Evolutionary conservation across 2,888 invertebrate genomes (phyloP).

Genomic region (Ophion ventricosus): DNA sequence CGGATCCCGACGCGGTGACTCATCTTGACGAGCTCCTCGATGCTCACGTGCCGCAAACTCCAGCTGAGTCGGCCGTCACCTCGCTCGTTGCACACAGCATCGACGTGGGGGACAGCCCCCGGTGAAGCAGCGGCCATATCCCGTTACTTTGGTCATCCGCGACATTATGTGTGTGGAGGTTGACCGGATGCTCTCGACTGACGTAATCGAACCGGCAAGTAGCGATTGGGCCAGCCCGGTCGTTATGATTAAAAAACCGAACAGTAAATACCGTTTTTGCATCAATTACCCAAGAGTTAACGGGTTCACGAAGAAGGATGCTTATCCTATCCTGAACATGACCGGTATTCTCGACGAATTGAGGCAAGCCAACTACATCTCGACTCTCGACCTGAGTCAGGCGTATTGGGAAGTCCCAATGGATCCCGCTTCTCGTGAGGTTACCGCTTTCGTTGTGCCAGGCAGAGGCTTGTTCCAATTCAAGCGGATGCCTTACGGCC

Average conservation of each 20-base stretch:
- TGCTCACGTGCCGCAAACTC: neutral
- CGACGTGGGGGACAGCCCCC: neutral
- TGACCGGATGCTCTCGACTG: no score
- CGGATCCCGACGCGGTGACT: neutral
- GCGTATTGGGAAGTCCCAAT: slow-evolving; percentile 7
- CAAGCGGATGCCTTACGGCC: neutral
- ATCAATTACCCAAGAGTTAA: slow-evolving; percentile 47
- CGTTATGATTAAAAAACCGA: slow-evolving; percentile 55
- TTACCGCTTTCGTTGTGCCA: neutral
- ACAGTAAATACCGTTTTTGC: slow-evolving; percentile 57
- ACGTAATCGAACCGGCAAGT: neutral
- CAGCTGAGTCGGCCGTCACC: neutral
- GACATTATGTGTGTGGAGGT: no score
- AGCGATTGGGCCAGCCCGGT: slow-evolving; percentile 34
- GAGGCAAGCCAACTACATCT: no score
- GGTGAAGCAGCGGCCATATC: no score
- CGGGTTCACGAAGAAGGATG: slow-evolving; percentile 21
- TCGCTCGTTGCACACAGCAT: neutral
- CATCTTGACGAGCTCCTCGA: neutral
- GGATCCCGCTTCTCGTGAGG: neutral
- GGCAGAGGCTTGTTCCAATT: neutral
- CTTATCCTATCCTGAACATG: no score
- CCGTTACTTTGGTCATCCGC: no score
- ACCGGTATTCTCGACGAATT: no score
- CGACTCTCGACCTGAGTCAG: neutral